These are phyloP conservation scores for Alentia gelatinosa DNA, from an alignment of 2,888 invertebrate genomes.

Conservation along the genomic window DNA sequence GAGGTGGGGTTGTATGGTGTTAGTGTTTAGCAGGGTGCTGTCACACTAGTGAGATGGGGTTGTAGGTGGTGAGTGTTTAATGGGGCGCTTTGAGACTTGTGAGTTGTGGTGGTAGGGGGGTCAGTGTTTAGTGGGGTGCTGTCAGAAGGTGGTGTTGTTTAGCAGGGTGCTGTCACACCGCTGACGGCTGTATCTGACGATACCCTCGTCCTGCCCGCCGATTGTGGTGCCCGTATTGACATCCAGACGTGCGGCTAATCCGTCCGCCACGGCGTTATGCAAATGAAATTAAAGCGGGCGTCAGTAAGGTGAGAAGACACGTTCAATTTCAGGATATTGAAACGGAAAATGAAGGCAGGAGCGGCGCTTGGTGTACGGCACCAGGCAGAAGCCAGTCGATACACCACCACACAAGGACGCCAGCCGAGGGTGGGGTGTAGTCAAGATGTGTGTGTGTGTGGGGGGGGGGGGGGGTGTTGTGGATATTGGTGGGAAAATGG, in stretches of 20 bases:
- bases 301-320: slow-evolving; percentile 43
- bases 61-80: too few relatives aligned
- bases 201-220: neutral
- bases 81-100: too few relatives aligned
- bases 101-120: too few relatives aligned
- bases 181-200: slow-evolving; percentile 8
- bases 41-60: too few relatives aligned
- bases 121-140: neutral
- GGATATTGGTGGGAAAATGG: neutral
- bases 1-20: too few relatives aligned
- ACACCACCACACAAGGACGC: neutral
- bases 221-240: neutral
- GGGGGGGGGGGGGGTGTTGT: neutral
- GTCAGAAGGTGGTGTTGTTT: neutral
- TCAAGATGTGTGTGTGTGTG: neutral
- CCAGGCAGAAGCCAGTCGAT: neutral
- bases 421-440: neutral
- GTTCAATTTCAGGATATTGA: slow-evolving; percentile 54
- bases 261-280: slow-evolving; percentile 31
- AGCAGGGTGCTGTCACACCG: neutral
- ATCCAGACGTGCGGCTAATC: neutral
- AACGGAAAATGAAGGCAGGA: slow-evolving; percentile 46
- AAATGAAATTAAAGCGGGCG: slow-evolving; percentile 48
- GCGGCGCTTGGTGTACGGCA: neutral
- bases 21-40: too few relatives aligned